Base-by-base conservation (phyloP, 2,113 vertebrate species). In the Microcebus tavaratra region DNA sequence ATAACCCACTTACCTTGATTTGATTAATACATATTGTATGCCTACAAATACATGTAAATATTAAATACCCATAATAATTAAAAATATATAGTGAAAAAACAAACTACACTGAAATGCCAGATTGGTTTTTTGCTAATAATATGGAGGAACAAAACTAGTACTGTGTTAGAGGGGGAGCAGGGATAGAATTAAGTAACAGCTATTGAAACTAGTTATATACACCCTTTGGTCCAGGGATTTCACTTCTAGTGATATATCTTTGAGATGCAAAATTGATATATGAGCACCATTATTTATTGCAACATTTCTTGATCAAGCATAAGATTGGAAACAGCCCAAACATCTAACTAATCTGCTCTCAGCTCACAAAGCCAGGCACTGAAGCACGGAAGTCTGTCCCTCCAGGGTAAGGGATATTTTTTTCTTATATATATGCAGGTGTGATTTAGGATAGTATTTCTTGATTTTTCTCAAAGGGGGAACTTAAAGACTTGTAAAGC, bases 271-370 rank as follows among this genome's bases (percentile, higher is more conserved):
- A 89, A 72, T 76, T 57, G 72, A 39, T 82, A 67, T 14, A 42
- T 55, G 31, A 94, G 12, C 39, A 75, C 31, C 20, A 21, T 87
- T 96, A 89, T 94, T 91, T 94, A 89, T 82, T 82, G 21, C n/a
- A 80, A 31, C 29, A 20, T 76, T 90, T 12, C 48, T 96, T 88
- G n/a, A 88, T 14, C 45, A 63, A 91, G 9, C n/a, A 68, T 57
- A 95, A 53, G 23, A 86, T 2, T 53, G 6, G 86, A 87, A 97
- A 50, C 20, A 48, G 57, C 34, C 29, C 63, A 79, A 39, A 80
- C 14, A n/a, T 63, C 78, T 83, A 79, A 34, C 68, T 53, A 50
- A 36, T 11, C 45, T 63, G 8, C 20, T 86, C 17, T 78, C 36
- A 50, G 3, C 39, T 88, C 53, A 83, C 72, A 72, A 57, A 84